Base-by-base conservation (phyloP, 2,797 vertebrate genomes). In the Chlorospingus semifuscus region DNA sequence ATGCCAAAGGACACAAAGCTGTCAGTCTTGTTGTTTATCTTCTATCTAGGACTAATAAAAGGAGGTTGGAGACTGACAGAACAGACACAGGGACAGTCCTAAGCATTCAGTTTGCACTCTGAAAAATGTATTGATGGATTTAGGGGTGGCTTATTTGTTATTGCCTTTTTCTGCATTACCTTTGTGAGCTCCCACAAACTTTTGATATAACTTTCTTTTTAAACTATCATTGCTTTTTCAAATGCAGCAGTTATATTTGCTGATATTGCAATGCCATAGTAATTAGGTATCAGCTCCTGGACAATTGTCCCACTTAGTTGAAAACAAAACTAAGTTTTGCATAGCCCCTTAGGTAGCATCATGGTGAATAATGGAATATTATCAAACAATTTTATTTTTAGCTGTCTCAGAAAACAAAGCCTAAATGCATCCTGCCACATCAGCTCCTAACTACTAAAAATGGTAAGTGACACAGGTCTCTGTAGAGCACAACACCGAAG, bases 21-120 rank as follows among this genome's bases (percentile, higher is more conserved):
- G 97, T 97, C 98, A 97, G 72, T 98, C 96, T 97, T 92, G n/a
- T 96, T 98, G 97, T 97, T 98, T 98, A 97, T 97, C 94, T 98
- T 97, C 93, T 86, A 88, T 94, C 92, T 96, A 91, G 96, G 96
- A 96, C 95, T 97, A 97, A 98, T 97, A 97, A 97, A 97, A 95
- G 85, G 59, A 95, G 78, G 94, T 94, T 86, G 56, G 71, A 97
- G 97, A 98, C 87, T 95, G 98, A 97, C 89, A 90, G 96, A 85
- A 90, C 12, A 82, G 94, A 91, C 87, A 86, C 7, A 26, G 91
- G 89, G 80, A 96, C 37, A 63, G 77, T 89, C 61, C 83, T 61
- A 96, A 81, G 76, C 85, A 91, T 66, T 64, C 14, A 84, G 75
- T 49, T 81, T 65, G 50, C 87, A 70, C 71, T 76, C 94, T 92